Evolutionary conservation across 2,888 invertebrate genomes (phyloP), one percentile per base, ranked within the genome.

Genomic region (Hyles lineata): DNA sequence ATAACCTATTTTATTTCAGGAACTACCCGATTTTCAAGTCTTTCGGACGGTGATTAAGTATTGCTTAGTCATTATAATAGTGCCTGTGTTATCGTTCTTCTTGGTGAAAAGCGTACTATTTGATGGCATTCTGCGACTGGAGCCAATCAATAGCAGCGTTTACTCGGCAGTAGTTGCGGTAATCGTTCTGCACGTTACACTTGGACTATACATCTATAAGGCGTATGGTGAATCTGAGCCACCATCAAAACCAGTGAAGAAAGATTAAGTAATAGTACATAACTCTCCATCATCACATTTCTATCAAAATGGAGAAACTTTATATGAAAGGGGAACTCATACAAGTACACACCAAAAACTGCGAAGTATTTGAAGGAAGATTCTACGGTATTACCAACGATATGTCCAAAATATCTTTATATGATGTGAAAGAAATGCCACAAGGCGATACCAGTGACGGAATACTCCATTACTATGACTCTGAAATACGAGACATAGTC

Each of bases 121-220:
- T 86, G 97, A 98, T 93, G 96, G 96, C 92, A 91, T 96, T 77
- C 90, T 96, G 63, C 84, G 87, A 50, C 81, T 96, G 76, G 91
- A 94, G 63, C 89, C 95, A 43, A 89, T 97, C 61, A 95, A 96
- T 25, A 97, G 97, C 81, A 98, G 97, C 88, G 97, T 98, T 52
- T 97, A 96, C 87, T 96, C 98, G 5, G 98, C 98, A 32, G 96
- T 97, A 59, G 95, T 96, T 67, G 97, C 98, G 0, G 96, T 98
- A 15, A 82, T 97, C 8, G 96, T 97, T 8, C 91, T 98, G 72
- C 98, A 98, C 86, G 84, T 97, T 76, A 97, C 97, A 4, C 87
- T 98, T 74, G 98, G 97, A 35, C 90, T 97, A 67, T 98, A 97
- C 85, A 97, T 98, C 82, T 97, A 96, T 85, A 96, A 95, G 83